Evolutionary conservation across 2,888 invertebrate species (phyloP), one percentile per base, ranked within the genome.

Genomic region (Tridacna gigas): DNA sequence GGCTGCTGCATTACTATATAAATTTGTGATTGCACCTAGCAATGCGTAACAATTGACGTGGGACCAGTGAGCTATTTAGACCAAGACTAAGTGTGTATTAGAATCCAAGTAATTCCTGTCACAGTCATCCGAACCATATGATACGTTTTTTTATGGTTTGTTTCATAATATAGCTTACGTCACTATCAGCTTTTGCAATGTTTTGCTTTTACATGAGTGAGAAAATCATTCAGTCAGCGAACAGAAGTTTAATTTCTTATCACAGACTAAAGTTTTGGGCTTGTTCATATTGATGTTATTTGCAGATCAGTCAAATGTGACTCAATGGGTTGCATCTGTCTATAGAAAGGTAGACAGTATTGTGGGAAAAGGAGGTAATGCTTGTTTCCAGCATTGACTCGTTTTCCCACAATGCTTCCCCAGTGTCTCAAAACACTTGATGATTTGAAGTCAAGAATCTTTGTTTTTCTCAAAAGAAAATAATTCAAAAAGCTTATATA

Each of bases 1-100:
- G 61, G 92, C 91, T 20, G 93, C 93, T 45, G 93, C 93, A 9
- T 83, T 94, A 48, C 81, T 92, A 47, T 94, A 94, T 87, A 91
- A 92, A 76, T 93, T 91, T 76, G 80, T 92, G 26, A 88, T 91
- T 47, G 82, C 91, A 0, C 90, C 87, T 15, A 67, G 84, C n/a
- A 74, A 48, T 67, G 71, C 56, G 22, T 83, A 74, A 83, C 63
- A 25, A 63, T 63, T 37, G 67, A 28, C 12, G 28, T 7, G 4
- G 45, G 45, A 45, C 20, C 67, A 25, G 18, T n/a, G 4, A 20
- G 56, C 20, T 20, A 20, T 56, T 20, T 56, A 20, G 56, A 56
- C 56, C 56, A 56, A 9, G 56, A 56, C 20, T 37, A 37, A 37
- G 7, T 37, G 37, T 37, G 37, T 37, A 37, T 37, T 7, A 37